Evolutionary conservation across 2,888 invertebrate species (phyloP), one percentile per base, ranked within the genome.

Genomic region (Megastigmus dorsalis): DNA sequence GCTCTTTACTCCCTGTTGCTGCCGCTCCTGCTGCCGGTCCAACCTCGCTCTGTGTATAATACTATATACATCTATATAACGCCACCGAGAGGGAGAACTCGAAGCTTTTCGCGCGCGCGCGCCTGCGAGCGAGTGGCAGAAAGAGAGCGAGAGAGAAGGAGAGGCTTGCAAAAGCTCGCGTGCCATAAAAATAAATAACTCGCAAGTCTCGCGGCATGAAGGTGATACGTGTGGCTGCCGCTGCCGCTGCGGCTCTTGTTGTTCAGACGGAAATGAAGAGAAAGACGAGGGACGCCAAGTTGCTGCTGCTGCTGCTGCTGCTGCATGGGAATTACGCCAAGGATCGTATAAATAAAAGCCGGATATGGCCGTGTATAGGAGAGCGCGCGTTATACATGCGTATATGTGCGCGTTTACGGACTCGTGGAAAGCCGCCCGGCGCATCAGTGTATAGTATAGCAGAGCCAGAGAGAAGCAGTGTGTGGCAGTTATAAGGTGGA

Each of bases 151-250:
- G 9, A 4, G n/a, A 10, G n/a, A 26, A 41, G 28, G 18, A 41
- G 13, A 18, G 38, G 60, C 28, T 28, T 18, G 59, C 36, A 10
- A 65, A 59, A 68, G 57, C 59, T 55, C 80, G 83, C 82, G 79
- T 82, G 82, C 83, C 85, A 85, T 86, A 85, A 86, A 86, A 86
- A 86, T 86, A 85, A 84, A 85, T 85, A 85, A 85, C 84, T 82
- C 82, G 81, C 82, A 79, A 78, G 79, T 70, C 79, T 78, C 77
- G 78, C 76, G 79, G 78, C 77, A 79, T 81, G 79, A 82, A 83
- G 82, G 82, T 82, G 82, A 83, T 83, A 81, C 81, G 81, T 72
- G 52, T 41, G 45, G 18, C 23, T 15, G 28, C 9, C n/a, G 9
- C 50, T 7, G 23, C n/a, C n/a, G n/a, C n/a, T n/a, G n/a, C n/a